phyloP scores from a whole-genome alignment of 2,888 invertebrate genomes.

The Nephrotoma appendiculata region DNA sequence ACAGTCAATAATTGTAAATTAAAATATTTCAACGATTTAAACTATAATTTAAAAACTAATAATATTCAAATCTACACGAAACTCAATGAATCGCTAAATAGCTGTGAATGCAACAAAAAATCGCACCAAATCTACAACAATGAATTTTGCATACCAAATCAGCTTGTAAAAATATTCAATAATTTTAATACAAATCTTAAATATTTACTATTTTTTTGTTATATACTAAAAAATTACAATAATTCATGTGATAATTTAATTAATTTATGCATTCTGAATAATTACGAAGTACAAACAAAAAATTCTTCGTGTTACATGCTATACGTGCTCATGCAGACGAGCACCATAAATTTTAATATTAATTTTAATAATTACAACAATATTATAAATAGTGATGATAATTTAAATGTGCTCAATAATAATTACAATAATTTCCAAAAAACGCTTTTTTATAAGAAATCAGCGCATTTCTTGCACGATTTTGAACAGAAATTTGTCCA shows the following conservation, averaged over 20 bases:
- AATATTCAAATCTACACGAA: conserved; percentile 8
- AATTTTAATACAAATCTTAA: conserved; percentile 25
- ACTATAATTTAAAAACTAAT: conserved; percentile 1
- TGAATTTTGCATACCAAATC: conserved; percentile 24
- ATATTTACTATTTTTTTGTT: conserved; percentile 29
- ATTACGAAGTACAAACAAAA: conserved; percentile 34
- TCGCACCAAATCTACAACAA: conserved; percentile 24
- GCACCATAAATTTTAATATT: not conserved
- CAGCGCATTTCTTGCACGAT: not conserved
- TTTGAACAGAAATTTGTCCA: not conserved
- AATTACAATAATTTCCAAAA: not conserved
- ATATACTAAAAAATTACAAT: conserved; percentile 30
- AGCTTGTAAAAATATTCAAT: conserved; percentile 22
- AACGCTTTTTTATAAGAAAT: not conserved
- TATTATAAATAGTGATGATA: not conserved
- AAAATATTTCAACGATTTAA: conserved; percentile 19
- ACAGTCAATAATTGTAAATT: conserved; percentile 16
- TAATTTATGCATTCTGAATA: conserved; percentile 48
- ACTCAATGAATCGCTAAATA: conserved; percentile 13
- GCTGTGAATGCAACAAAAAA: conserved; percentile 20
- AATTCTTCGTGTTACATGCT: conserved; percentile 34
- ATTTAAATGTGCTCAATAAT: not conserved
- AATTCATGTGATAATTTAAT: conserved; percentile 48
- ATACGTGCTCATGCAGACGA: not conserved
- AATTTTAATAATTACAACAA: not conserved